Base-by-base conservation (phyloP, 2,113 vertebrate species). In the Psephotus haematonotus region DNA sequence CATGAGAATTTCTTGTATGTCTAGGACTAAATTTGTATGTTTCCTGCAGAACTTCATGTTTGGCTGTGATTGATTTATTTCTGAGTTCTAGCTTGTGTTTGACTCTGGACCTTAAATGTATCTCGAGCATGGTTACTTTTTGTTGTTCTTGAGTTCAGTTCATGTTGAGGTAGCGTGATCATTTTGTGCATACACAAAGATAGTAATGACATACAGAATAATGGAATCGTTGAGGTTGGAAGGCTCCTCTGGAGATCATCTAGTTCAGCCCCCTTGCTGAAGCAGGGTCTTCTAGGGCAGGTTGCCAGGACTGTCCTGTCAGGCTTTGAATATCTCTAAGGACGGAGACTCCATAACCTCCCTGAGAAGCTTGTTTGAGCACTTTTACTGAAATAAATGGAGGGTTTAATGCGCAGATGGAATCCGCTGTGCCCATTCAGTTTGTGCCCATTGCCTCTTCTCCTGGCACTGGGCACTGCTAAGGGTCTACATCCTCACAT, bases 151-250 rank as follows among this genome's bases (percentile, higher is more conserved):
- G 1, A 46, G 33, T 87, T 22, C 49, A 31, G n/a, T 84, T 70
- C 5, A 4, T 7, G 6, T 53, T 74, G n/a, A 0, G 0, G n/a
- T 33, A 31, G 16, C 1, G 0, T 1, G 1, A 55, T 64, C 12
- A 14, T 65, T 92, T 76, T 88, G 7, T 65, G 29, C 17, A 25
- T 37, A 8, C 3, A 2, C 43, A 75, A 33, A 69, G 16, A 24
- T 6, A 33, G 28, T 29, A 33, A 29, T 19, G 74, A 12, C 3
- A 4, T 55, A 13, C 11, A 25, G 18, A 85, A 41, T 72, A 27
- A 7, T 6, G 22, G 29, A 81, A 31, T 75, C 2, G 0, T 4
- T 86, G 67, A 52, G 20, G 24, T 33, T 80, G 67, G 35, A 80
- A 55, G 19, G 39, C 6, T 28, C 7, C 20, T 80, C 41, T 83